Percentiles rank a stretch among this genome's conserved stretches.
Evolutionary conservation across 2,113 vertebrate genomes (phyloP).

Genomic region (Silurus asotus): DNA sequence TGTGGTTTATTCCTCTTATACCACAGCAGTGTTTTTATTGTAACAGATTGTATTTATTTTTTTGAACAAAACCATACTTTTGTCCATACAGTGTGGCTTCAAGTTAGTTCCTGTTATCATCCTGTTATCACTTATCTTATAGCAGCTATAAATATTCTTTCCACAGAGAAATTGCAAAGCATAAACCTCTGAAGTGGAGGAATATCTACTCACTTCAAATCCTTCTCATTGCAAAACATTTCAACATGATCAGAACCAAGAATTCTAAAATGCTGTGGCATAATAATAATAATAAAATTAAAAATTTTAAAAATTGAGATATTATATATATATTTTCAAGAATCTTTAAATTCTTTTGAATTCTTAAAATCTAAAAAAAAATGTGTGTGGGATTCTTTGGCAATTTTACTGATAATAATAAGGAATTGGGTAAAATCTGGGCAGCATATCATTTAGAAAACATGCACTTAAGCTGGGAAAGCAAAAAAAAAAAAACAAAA

Average conservation of each 20-base stretch:
- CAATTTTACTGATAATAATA: background rate
- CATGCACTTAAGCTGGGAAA: constrained; percentile 19
- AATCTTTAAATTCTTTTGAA: no score
- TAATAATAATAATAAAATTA: background rate
- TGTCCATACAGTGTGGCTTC: no score
- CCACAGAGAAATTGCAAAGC: background rate
- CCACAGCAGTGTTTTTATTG: background rate
- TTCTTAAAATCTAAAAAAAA: no score
- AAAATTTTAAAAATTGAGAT: no score
- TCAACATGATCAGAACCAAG: background rate
- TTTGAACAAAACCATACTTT: background rate
- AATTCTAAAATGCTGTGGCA: background rate
- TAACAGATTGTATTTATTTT: background rate
- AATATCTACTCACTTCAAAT: background rate
- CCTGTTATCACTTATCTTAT: background rate
- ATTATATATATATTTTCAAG: no score
- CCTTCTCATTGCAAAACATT: background rate
- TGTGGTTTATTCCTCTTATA: background rate
- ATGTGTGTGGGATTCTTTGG: background rate
- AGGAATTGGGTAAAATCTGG: background rate
- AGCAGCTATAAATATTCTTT: background rate
- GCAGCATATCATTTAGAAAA: background rate
- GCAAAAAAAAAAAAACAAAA: background rate
- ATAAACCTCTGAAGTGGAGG: background rate
- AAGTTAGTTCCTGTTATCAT: background rate